phyloP scores from a whole-genome alignment of 2,797 vertebrate genomes.

The Sebastes matsubarae region DNA sequence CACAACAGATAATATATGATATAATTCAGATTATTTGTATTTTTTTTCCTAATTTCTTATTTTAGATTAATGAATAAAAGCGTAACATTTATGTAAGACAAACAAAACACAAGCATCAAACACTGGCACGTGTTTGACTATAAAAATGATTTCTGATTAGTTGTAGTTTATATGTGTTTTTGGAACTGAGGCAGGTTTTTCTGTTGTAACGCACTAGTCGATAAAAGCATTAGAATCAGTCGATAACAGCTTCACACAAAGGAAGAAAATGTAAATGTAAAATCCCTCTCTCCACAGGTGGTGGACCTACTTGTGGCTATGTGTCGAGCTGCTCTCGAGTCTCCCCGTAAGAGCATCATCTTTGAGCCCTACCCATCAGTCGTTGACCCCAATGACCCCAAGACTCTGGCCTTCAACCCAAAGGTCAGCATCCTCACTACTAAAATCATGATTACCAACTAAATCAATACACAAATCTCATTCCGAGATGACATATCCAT shows the following conservation, averaged over 20 bases:
- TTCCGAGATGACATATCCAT: not conserved
- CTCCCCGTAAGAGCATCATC: constrained; percentile 98
- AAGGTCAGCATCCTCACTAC: constrained; percentile 85
- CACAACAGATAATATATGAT: not conserved
- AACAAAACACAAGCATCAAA: not conserved
- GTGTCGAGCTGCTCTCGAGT: constrained; percentile 98
- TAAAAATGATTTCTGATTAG: not conserved
- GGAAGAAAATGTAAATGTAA: not conserved
- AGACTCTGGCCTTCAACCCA: constrained; percentile 98
- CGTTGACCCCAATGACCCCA: constrained; percentile 98
- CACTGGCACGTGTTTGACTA: not conserved
- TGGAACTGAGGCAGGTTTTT: not conserved
- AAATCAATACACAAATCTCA: not conserved
- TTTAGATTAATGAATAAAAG: not conserved
- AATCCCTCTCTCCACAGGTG: constrained; percentile 81
- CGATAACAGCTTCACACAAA: not conserved
- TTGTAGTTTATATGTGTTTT: not conserved
- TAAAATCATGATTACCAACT: not conserved
- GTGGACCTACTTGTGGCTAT: constrained; percentile 97
- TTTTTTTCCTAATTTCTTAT: not conserved
- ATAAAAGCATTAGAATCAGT: not conserved
- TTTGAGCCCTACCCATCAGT: constrained; percentile 99
- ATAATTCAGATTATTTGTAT: not conserved
- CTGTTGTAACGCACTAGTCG: not conserved
- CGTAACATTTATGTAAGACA: not conserved